Percentiles rank a stretch among this genome's conserved stretches.
phyloP scores from a whole-genome alignment of 2,797 vertebrate species.

The Enoplosus armatus region DNA sequence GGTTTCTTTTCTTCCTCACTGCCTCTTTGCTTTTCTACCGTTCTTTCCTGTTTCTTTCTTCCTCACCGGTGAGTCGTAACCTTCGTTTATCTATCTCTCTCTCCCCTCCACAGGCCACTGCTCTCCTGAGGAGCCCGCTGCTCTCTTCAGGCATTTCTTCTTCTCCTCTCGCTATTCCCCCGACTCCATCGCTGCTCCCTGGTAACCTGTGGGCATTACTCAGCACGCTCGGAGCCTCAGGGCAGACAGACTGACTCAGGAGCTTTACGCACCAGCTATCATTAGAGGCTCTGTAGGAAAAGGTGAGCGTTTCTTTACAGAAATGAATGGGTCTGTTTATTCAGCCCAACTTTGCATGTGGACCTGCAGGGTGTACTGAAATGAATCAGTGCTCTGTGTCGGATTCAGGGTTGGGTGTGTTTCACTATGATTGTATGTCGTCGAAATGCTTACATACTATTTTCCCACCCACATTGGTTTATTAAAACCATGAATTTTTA shows the following conservation, averaged over 20 bases:
- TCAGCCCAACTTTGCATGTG: slow-evolving; percentile 10
- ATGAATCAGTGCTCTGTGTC: slow-evolving; percentile 51
- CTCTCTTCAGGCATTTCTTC: slow-evolving; percentile 22
- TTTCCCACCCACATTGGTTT: not conserved
- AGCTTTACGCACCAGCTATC: slow-evolving; percentile 34
- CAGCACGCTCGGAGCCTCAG: slow-evolving; percentile 6
- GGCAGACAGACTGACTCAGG: slow-evolving; percentile 27
- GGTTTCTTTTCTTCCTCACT: slow-evolving; percentile 15
- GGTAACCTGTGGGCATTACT: slow-evolving; percentile 43
- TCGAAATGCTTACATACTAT: not conserved
- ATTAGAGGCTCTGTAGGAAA: slow-evolving; percentile 46
- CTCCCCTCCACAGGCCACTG: slow-evolving; percentile 48
- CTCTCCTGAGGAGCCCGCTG: slow-evolving; percentile 36
- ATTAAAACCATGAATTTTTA: not conserved
- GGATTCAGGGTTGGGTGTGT: not conserved
- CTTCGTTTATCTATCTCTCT: slow-evolving; percentile 1
- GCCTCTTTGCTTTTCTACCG: not conserved
- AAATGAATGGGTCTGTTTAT: slow-evolving; percentile 59
- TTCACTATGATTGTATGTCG: not conserved
- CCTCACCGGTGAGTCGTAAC: slow-evolving; percentile 29
- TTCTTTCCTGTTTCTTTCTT: not conserved
- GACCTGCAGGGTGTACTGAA: slow-evolving; percentile 24
- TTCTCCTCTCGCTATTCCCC: not conserved
- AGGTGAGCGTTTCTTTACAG: slow-evolving; percentile 52
- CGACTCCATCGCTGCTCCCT: slow-evolving; percentile 8